Conservation (phyloP, 1,140 invertebrate species). For the Dinoponera quadriceps region DNA sequence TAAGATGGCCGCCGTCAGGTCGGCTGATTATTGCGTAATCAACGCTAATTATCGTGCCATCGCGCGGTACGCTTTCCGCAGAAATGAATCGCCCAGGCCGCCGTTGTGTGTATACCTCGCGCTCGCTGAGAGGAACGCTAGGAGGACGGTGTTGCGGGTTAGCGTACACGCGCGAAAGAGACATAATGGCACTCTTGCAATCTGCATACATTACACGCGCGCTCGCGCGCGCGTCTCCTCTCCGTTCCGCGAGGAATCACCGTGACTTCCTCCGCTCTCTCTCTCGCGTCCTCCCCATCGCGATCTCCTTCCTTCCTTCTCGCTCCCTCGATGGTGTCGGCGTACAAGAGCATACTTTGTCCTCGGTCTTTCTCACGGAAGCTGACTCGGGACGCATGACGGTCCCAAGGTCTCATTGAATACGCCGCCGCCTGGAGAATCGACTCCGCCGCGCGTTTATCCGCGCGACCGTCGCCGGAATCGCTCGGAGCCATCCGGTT, state of each 20-base stretch:
- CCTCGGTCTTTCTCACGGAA: conserved; percentile 82
- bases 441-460: conserved; percentile 30
- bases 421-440: conserved; percentile 59
- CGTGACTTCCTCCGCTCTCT: conserved; percentile 9
- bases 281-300: background rate
- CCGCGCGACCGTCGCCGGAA: conserved; percentile 56
- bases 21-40: conserved; percentile 77
- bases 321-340: conserved; percentile 30
- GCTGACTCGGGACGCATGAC: conserved; percentile 75
- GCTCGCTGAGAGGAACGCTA: background rate
- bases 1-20: conserved; percentile 59
- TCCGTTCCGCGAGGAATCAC: conserved; percentile 29
- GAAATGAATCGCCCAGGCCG: conserved; percentile 56
- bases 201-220: conserved; percentile 83
- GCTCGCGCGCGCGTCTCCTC: conserved; percentile 43
- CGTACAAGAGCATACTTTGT: conserved; percentile 67
- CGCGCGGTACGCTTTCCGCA: conserved; percentile 69
- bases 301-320: background rate
- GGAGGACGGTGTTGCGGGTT: conserved; percentile 38
- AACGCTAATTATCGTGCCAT: conserved; percentile 76
- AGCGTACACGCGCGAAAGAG: conserved; percentile 74
- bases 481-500: conserved; percentile 69
- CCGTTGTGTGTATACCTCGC: background rate
- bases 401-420: conserved; percentile 76
- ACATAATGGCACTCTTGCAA: conserved; percentile 82